These are phyloP conservation scores for Oryzias melastigma DNA, from an alignment of 2,113 vertebrate species.

Conservation along the genomic window DNA sequence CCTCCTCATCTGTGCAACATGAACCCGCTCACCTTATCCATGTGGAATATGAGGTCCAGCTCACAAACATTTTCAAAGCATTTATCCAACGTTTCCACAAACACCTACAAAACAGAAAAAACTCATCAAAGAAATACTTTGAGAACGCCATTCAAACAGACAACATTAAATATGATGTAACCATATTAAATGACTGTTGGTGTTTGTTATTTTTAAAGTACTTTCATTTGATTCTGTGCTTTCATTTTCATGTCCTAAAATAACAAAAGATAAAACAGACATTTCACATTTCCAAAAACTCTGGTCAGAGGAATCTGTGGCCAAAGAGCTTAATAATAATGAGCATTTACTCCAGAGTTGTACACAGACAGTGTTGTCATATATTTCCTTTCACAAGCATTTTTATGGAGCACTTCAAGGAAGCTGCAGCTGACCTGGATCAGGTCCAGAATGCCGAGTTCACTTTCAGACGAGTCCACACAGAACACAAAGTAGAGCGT, in stretches of 20 bases:
- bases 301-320: too few species aligned
- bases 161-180: too few species aligned
- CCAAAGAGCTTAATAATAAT: too few species aligned
- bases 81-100: constrained; percentile 95
- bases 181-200: too few species aligned
- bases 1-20: too few species aligned
- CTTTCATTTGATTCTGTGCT: too few species aligned
- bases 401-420: neutral
- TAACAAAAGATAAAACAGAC: too few species aligned
- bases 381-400: neutral
- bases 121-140: neutral
- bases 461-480: constrained; percentile 92
- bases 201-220: too few species aligned
- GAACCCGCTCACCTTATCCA: constrained; percentile 85
- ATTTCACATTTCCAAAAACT: too few species aligned
- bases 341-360: too few species aligned
- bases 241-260: too few species aligned
- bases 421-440: constrained; percentile 82
- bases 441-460: constrained; percentile 92
- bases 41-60: constrained; percentile 94
- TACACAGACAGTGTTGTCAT: neutral
- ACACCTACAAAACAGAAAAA: constrained; percentile 78
- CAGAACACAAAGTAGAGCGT: constrained; percentile 94
- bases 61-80: constrained; percentile 97
- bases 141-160: neutral